A percentile compares a stretch with the other conserved stretches of the same genome.
These are phyloP conservation scores for Potorous gilbertii DNA, from an alignment of 2,797 vertebrate genomes.

Conservation along the genomic window DNA sequence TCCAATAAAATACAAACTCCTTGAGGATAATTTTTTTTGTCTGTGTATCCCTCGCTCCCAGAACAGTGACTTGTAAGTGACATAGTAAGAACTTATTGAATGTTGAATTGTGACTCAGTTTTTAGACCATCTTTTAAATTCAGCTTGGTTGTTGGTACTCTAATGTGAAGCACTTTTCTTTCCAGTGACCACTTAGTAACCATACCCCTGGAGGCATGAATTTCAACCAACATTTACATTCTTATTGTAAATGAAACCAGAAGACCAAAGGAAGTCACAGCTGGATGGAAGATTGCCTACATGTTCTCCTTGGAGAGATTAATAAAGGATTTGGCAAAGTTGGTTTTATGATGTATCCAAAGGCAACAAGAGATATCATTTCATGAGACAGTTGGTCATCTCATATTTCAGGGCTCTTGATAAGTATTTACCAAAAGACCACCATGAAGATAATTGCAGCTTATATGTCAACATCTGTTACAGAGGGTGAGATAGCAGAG, in stretches of 20 bases:
- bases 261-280: background rate
- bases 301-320: background rate
- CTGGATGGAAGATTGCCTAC: background rate
- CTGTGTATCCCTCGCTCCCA: background rate
- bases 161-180: background rate
- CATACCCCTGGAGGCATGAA: background rate
- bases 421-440: conserved; percentile 3
- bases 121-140: background rate
- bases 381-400: background rate
- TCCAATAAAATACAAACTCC: background rate
- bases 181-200: background rate
- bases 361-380: background rate
- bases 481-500: background rate
- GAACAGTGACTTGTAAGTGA: background rate
- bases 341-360: background rate
- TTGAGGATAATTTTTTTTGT: background rate
- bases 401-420: background rate
- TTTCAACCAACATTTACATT: background rate
- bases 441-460: background rate
- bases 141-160: background rate
- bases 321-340: background rate
- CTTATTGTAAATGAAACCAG: background rate
- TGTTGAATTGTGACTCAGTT: background rate
- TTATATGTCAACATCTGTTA: background rate
- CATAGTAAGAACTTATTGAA: background rate